These are phyloP conservation scores for Lottia scabra DNA, from an alignment of 2,888 invertebrate genomes.

Conservation along the genomic window DNA sequence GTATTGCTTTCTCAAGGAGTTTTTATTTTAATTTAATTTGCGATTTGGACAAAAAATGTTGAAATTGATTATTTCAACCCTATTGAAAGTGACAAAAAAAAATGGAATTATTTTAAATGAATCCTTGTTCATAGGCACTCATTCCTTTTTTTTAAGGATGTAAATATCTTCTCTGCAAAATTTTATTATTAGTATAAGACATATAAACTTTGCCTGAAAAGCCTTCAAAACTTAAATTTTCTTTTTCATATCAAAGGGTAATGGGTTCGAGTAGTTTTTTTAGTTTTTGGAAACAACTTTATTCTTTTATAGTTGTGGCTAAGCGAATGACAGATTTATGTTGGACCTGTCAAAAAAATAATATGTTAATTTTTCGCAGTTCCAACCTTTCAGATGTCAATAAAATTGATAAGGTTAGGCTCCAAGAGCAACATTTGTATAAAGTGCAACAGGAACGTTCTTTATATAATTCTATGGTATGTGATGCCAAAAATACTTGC, in stretches of 20 bases:
- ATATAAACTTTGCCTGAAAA: background rate
- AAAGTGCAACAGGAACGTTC: slow-evolving; percentile 10
- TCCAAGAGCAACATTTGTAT: background rate
- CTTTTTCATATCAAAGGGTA: background rate
- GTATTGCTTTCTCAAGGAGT: too few species aligned
- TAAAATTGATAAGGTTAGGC: background rate
- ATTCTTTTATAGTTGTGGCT: slow-evolving; percentile 21
- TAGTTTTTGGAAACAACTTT: slow-evolving; percentile 15
- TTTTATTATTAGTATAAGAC: too few species aligned
- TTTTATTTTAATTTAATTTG: too few species aligned
- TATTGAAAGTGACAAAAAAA: too few species aligned
- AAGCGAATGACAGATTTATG: slow-evolving; percentile 29
- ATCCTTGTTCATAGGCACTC: too few species aligned
- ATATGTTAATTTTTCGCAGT: slow-evolving; percentile 1
- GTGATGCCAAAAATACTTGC: background rate
- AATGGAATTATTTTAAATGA: background rate
- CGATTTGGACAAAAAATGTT: too few species aligned
- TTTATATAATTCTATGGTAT: slow-evolving; percentile 4
- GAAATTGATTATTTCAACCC: too few species aligned
- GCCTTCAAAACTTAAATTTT: background rate
- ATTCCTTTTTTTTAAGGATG: too few species aligned
- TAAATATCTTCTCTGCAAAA: too few species aligned
- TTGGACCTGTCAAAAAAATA: slow-evolving; percentile 30
- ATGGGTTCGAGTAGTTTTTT: background rate
- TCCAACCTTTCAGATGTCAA: slow-evolving; percentile 12